Percentiles rank a stretch among this genome's conserved stretches.
phyloP scores from a whole-genome alignment of 2,113 vertebrate species.

The Plectropomus leopardus region DNA sequence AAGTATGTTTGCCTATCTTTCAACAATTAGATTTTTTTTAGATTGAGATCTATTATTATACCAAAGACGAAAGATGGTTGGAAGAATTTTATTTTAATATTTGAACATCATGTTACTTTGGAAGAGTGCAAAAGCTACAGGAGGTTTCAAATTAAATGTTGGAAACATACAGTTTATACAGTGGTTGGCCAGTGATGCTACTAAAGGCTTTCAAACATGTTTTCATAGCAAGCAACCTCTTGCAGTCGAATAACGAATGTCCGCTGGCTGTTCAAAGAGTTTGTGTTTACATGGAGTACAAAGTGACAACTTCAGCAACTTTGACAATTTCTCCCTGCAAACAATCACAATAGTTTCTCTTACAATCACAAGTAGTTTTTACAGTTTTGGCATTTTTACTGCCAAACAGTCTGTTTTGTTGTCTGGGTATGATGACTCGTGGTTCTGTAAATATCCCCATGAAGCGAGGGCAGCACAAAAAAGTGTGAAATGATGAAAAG shows the following conservation, averaged over 20 bases:
- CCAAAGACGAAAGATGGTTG: neutral
- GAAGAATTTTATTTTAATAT: neutral
- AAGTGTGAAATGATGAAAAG: neutral
- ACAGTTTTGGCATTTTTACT: neutral
- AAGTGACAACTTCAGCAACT: neutral
- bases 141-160: neutral
- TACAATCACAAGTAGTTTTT: neutral
- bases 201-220: neutral
- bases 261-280: neutral
- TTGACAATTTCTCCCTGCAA: too few relatives aligned
- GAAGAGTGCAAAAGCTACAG: neutral
- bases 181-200: neutral
- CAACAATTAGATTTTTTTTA: neutral
- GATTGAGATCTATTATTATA: neutral
- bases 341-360: neutral
- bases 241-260: neutral
- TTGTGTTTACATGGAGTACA: neutral
- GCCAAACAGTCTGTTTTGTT: neutral
- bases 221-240: neutral
- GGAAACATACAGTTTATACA: neutral
- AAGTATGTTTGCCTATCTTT: neutral
- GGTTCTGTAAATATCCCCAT: neutral
- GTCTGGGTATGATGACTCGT: neutral
- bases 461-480: neutral
- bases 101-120: neutral